These are phyloP conservation scores for Piliocolobus tephrosceles DNA, from an alignment of 2,113 vertebrate species.

Conservation along the genomic window DNA sequence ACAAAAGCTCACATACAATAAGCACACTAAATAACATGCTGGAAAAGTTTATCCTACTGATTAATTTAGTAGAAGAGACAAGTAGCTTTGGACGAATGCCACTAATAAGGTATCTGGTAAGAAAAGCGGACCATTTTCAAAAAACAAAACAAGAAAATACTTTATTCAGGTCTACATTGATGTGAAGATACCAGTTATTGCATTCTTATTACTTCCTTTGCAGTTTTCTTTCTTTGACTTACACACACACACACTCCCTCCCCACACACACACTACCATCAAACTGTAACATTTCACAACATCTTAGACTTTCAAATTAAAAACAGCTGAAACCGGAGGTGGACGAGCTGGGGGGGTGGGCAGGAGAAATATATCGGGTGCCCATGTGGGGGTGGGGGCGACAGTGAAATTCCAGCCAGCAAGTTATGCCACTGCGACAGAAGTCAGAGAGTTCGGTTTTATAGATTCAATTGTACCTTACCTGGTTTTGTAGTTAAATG, in stretches of 20 bases:
- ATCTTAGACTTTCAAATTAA: background rate
- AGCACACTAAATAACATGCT: background rate
- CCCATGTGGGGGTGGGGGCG: background rate
- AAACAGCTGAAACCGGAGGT: background rate
- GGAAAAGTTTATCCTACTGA: background rate
- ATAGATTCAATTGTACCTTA: slow-evolving; percentile 75
- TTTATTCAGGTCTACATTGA: background rate
- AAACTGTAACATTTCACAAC: slow-evolving; percentile 11
- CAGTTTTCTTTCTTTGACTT: slow-evolving; percentile 3
- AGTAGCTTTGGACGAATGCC: background rate
- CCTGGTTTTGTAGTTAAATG: slow-evolving; percentile 81
- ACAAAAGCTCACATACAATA: background rate
- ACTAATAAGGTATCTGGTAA: background rate
- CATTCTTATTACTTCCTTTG: background rate
- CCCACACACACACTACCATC: background rate
- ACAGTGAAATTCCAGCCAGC: slow-evolving; percentile 64
- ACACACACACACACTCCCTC: background rate
- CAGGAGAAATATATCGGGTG: slow-evolving; percentile 30
- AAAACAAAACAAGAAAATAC: slow-evolving; percentile 34
- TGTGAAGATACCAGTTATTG: background rate
- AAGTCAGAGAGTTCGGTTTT: slow-evolving; percentile 53
- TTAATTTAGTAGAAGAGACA: background rate
- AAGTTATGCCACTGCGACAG: slow-evolving; percentile 35
- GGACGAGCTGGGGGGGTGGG: background rate
- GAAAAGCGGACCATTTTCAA: slow-evolving; percentile 1